phyloP scores from a whole-genome alignment of 2,888 invertebrate species.

The Corbicula japonica region DNA sequence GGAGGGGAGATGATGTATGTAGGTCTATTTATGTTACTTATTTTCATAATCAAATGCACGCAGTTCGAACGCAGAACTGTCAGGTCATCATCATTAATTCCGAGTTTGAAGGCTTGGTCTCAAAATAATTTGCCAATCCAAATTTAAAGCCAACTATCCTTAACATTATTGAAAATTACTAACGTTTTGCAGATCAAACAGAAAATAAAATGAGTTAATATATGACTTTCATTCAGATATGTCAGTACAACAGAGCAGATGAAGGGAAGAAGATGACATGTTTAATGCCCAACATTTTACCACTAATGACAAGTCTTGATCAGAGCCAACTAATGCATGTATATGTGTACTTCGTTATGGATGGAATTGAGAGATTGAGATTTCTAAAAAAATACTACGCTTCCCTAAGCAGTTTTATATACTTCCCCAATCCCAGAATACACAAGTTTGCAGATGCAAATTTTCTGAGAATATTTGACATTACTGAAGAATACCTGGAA shows the following conservation, averaged over 20 bases:
- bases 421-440: constrained; percentile 82
- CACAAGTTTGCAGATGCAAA: constrained; percentile 70
- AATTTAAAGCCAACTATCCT: too few species aligned
- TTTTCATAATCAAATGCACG: too few species aligned
- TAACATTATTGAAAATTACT: too few species aligned
- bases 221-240: constrained; percentile 28
- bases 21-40: too few species aligned
- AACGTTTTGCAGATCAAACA: too few species aligned
- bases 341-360: constrained; percentile 83
- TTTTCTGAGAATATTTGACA: constrained; percentile 67
- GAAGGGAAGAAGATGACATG: constrained; percentile 79
- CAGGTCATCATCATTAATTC: too few species aligned
- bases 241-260: constrained; percentile 9
- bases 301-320: constrained; percentile 51
- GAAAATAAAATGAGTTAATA: background rate
- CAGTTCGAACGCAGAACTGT: too few species aligned
- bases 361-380: constrained; percentile 79
- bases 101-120: too few species aligned
- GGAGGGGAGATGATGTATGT: too few species aligned
- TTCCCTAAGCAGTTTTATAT: constrained; percentile 75
- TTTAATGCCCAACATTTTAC: constrained; percentile 75
- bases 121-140: too few species aligned
- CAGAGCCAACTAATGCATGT: constrained; percentile 65
- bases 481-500: constrained; percentile 72
- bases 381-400: constrained; percentile 48